phyloP scores from a whole-genome alignment of 2,888 invertebrate species.

The Pteria penguin region DNA sequence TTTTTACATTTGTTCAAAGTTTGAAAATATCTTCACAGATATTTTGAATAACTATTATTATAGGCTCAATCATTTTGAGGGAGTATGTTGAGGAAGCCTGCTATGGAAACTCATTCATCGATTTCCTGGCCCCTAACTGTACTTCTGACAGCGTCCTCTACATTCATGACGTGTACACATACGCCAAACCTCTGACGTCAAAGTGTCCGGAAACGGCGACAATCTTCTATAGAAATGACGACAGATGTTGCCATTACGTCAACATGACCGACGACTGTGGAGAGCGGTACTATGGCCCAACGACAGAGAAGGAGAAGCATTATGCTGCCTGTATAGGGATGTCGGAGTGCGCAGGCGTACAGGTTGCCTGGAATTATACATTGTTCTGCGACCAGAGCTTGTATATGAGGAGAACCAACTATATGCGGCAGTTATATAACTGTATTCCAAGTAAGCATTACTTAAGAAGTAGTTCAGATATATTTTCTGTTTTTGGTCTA shows the following conservation, averaged over 20 bases:
- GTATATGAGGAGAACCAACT: slow-evolving; percentile 16
- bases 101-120: slow-evolving; percentile 3
- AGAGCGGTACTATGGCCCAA: slow-evolving; percentile 13
- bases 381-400: slow-evolving; percentile 7
- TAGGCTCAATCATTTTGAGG: too few species aligned
- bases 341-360: neutral
- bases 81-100: slow-evolving; percentile 14
- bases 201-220: slow-evolving; percentile 16
- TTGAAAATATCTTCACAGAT: too few species aligned
- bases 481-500: neutral
- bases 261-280: slow-evolving; percentile 16
- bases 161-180: slow-evolving; percentile 23
- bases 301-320: neutral
- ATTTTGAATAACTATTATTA: too few species aligned
- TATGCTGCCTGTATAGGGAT: slow-evolving; percentile 18
- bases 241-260: slow-evolving; percentile 13
- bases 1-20: too few species aligned
- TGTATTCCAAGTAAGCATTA: slow-evolving; percentile 20
- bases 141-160: slow-evolving; percentile 4
- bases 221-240: neutral
- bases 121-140: slow-evolving; percentile 19
- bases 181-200: slow-evolving; percentile 2
- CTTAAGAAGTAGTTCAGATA: neutral
- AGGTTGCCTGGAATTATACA: slow-evolving; percentile 24
- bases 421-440: slow-evolving; percentile 17